These are phyloP conservation scores for Actinia equina DNA, from an alignment of 64 coral and sea anemone genomes.

Conservation along the genomic window DNA sequence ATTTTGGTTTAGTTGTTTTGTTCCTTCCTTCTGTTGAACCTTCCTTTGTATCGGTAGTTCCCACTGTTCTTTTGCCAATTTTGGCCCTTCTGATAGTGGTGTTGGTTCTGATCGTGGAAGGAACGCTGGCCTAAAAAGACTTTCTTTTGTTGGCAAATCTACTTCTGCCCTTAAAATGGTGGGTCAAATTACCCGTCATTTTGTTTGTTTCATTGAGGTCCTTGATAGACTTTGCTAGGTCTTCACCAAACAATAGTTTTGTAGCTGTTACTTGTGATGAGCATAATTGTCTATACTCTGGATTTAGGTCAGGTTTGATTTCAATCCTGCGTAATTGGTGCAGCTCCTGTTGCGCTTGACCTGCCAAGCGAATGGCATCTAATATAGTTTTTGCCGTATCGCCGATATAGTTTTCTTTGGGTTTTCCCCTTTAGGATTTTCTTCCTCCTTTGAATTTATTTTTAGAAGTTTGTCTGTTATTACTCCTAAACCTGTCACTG, in stretches of 20 bases:
- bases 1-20: not conserved
- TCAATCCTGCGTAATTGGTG: conserved; percentile 23
- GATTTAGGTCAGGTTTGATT: conserved; percentile 36
- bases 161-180: not conserved
- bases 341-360: conserved; percentile 24
- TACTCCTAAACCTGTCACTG: not conserved
- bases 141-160: conserved; percentile 23
- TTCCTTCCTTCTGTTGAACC: conserved; percentile 4
- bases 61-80: conserved; percentile 27
- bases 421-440: conserved; percentile 26
- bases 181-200: not conserved
- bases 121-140: conserved; percentile 30
- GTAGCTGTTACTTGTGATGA: too few relatives aligned
- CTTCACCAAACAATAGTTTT: too few relatives aligned
- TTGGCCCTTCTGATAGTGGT: conserved; percentile 18
- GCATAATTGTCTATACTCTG: too few relatives aligned
- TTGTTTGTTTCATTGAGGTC: not conserved
- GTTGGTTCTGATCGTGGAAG: conserved; percentile 2
- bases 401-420: not conserved
- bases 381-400: conserved; percentile 5
- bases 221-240: not conserved
- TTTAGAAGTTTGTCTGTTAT: conserved; percentile 12
- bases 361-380: not conserved
- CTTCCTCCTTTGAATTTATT: not conserved
- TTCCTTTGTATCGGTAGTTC: not conserved